These are phyloP conservation scores for Siderastrea radians DNA, from an alignment of 92 coral and sea anemone species.

Conservation along the genomic window DNA sequence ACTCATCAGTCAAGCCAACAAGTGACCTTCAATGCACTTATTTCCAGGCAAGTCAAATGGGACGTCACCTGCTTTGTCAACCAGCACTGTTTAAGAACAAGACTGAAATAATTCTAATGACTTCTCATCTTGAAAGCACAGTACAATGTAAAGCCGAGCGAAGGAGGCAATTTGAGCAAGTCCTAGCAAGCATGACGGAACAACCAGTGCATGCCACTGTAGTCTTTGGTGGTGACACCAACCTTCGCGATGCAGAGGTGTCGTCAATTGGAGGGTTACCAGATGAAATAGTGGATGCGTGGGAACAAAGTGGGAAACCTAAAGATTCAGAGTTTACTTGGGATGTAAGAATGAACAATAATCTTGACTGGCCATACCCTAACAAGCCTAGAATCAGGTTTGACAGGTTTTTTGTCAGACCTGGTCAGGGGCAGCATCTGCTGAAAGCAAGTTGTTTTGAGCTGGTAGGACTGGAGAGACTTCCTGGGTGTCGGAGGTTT, in stretches of 20 bases:
- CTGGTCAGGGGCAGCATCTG: slow-evolving; percentile 44
- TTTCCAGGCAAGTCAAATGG: slow-evolving; percentile 83
- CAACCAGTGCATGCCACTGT: slow-evolving; percentile 70
- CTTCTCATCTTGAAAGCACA: slow-evolving; percentile 97
- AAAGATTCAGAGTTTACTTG: slow-evolving; percentile 84
- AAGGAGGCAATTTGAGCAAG: slow-evolving; percentile 76
- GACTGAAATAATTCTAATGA: slow-evolving; percentile 77
- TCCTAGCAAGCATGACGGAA: slow-evolving; percentile 52
- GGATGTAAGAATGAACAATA: slow-evolving; percentile 84
- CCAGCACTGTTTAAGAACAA: slow-evolving; percentile 69
- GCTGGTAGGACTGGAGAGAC: slow-evolving; percentile 83
- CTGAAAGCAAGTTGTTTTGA: slow-evolving; percentile 61
- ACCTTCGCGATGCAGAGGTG: slow-evolving; percentile 88
- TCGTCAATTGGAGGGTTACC: slow-evolving; percentile 83
- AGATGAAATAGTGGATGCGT: slow-evolving; percentile 74
- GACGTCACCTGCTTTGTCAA: slow-evolving; percentile 88
- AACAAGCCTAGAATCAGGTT: slow-evolving; percentile 78
- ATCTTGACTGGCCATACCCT: slow-evolving; percentile 56
- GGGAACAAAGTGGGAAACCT: slow-evolving; percentile 88
- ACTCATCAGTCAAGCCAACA: slow-evolving; percentile 68
- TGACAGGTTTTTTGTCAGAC: slow-evolving; percentile 86
- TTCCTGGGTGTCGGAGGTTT: slow-evolving; percentile 74
- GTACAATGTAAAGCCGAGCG: slow-evolving; percentile 68
- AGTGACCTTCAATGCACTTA: slow-evolving; percentile 40
- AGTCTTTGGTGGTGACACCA: slow-evolving; percentile 94